Conservation (phyloP, 2,797 vertebrate species). For the Brachyrhaphis roseni region DNA sequence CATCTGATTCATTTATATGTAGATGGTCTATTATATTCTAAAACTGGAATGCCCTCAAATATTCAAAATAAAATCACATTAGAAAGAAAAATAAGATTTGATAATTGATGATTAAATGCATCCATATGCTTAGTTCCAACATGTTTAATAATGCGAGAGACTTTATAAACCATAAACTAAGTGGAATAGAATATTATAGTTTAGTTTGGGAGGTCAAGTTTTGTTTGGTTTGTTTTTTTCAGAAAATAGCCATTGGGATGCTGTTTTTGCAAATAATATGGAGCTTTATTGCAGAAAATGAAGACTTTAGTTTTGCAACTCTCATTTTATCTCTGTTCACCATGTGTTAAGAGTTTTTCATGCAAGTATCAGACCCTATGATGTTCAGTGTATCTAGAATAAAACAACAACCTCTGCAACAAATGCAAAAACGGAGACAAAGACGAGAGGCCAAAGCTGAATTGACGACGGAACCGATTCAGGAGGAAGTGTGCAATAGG, state of each 20-base stretch:
- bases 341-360: constrained; percentile 2
- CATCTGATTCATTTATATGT: neutral
- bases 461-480: constrained; percentile 14
- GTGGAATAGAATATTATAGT: neutral
- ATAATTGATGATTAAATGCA: neutral
- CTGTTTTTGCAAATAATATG: neutral
- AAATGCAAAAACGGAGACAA: constrained; percentile 12
- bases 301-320: neutral
- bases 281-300: neutral
- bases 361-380: constrained; percentile 7
- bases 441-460: constrained; percentile 1
- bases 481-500: constrained; percentile 22
- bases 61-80: neutral
- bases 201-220: neutral
- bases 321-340: neutral
- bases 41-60: neutral
- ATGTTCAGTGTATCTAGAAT: constrained; percentile 6
- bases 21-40: neutral
- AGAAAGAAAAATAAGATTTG: neutral
- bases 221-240: neutral
- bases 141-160: neutral
- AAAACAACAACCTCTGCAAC: constrained; percentile 17
- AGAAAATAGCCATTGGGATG: neutral
- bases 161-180: neutral
- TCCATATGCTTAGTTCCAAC: neutral